A percentile compares a stretch with the other conserved stretches of the same genome.
Conservation (phyloP, 2,888 invertebrate species). For the Agrotis exclamationis region DNA sequence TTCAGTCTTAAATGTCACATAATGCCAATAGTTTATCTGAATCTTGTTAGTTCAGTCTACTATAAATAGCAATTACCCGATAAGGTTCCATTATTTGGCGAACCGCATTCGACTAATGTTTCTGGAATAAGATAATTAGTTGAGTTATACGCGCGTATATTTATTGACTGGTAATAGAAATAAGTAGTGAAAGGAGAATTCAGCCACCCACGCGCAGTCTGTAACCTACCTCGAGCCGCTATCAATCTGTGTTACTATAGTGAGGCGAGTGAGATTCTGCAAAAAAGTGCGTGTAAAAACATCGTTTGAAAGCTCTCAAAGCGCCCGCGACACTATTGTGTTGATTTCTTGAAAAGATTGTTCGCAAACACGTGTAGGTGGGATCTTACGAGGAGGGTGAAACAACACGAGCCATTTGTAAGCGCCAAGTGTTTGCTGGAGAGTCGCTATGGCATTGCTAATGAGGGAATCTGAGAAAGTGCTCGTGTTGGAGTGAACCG, state of each 20-base stretch:
- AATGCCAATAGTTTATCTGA: conserved; percentile 40
- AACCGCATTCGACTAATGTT: conserved; percentile 29
- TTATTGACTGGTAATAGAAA: conserved; percentile 45
- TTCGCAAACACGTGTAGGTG: conserved; percentile 67
- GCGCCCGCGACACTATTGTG: conserved; percentile 40
- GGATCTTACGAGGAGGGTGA: conserved; percentile 70
- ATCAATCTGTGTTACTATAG: conserved; percentile 29
- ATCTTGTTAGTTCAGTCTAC: conserved; percentile 11
- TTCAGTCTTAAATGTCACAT: conserved; percentile 26
- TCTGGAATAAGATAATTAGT: conserved; percentile 53
- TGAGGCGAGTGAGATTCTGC: conserved; percentile 24
- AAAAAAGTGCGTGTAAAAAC: conserved; percentile 43
- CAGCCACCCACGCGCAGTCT: conserved; percentile 43
- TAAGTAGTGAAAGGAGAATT: conserved; percentile 60
- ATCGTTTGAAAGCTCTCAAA: conserved; percentile 47
- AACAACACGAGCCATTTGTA: conserved; percentile 82
- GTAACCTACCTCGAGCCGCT: conserved; percentile 13
- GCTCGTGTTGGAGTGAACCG: conserved; percentile 74
- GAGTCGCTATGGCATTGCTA: conserved; percentile 84
- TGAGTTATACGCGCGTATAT: conserved; percentile 43
- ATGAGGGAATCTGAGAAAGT: conserved; percentile 86
- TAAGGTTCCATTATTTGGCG: conserved; percentile 33
- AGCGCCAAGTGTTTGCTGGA: conserved; percentile 85
- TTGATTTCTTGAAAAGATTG: conserved; percentile 68
- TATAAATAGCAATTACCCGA: conserved; percentile 36